Conservation (phyloP, 2,113 vertebrate genomes). For the Thryonomys swinderianus region DNA sequence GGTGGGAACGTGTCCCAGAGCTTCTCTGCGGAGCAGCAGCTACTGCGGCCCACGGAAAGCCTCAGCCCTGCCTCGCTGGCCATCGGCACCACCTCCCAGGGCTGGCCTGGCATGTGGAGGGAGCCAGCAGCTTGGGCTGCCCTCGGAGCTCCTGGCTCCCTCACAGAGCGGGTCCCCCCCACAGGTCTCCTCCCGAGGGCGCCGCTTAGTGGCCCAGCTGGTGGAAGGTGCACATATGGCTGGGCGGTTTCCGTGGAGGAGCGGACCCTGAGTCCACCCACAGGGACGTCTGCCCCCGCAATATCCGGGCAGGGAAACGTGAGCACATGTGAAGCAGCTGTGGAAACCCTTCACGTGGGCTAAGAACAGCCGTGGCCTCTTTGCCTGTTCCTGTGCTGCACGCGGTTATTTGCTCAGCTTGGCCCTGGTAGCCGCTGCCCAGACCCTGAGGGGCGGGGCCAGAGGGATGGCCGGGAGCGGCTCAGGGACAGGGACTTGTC, state of each 20-base stretch:
- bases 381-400: not conserved
- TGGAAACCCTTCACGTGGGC: slow-evolving; percentile 61
- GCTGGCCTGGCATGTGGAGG: no score
- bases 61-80: no score
- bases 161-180: no score
- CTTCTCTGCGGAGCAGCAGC: no score
- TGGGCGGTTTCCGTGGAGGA: not conserved
- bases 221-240: not conserved
- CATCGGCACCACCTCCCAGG: no score
- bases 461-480: not conserved
- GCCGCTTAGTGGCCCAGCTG: not conserved
- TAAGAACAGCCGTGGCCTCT: slow-evolving; percentile 57
- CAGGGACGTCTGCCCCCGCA: not conserved
- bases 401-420: slow-evolving; percentile 77
- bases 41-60: no score
- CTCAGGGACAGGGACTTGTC: rapidly evolving
- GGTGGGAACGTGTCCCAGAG: no score
- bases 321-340: slow-evolving; percentile 50
- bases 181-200: no score
- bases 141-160: no score
- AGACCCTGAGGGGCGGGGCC: not conserved
- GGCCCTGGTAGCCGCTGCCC: slow-evolving; percentile 51
- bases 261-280: rapidly evolving
- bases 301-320: not conserved
- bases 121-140: no score